These are phyloP conservation scores for Drosophila algonquin DNA, from an alignment of 2,888 invertebrate species.

Conservation along the genomic window DNA sequence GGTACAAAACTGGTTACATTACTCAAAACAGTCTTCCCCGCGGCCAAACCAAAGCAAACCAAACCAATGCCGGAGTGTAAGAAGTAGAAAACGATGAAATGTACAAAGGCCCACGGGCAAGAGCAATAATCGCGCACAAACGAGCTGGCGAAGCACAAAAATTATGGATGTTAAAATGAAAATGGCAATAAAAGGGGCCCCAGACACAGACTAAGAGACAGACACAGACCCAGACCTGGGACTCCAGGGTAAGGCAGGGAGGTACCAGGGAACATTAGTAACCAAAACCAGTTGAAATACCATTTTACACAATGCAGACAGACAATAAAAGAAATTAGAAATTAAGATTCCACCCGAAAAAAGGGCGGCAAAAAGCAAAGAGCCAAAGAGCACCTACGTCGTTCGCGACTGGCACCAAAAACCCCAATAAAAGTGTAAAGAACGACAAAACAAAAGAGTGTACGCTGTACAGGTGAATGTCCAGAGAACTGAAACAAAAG, in stretches of 20 bases:
- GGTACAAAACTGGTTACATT: constrained; percentile 77
- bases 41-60: not conserved
- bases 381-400: constrained; percentile 34
- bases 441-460: constrained; percentile 31
- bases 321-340: constrained; percentile 62
- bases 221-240: constrained; percentile 33
- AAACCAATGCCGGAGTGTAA: constrained; percentile 28
- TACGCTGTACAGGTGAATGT: constrained; percentile 59
- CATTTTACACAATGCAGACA: constrained; percentile 1
- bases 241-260: not conserved
- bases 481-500: constrained; percentile 40
- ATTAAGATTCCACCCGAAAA: constrained; percentile 34
- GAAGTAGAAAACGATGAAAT: constrained; percentile 24
- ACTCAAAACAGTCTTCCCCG: constrained; percentile 20
- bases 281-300: constrained; percentile 7
- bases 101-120: constrained; percentile 25
- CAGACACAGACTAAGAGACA: constrained; percentile 4
- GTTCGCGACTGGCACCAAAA: constrained; percentile 12
- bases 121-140: constrained; percentile 49
- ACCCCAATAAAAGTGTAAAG: constrained; percentile 37
- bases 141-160: constrained; percentile 54
- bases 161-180: constrained; percentile 68
- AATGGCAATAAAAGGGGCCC: constrained; percentile 62
- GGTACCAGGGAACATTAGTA: too few species aligned
- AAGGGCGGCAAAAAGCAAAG: constrained; percentile 52